Conservation (phyloP, 2,888 invertebrate species). For the Tiphia femorata region DNA sequence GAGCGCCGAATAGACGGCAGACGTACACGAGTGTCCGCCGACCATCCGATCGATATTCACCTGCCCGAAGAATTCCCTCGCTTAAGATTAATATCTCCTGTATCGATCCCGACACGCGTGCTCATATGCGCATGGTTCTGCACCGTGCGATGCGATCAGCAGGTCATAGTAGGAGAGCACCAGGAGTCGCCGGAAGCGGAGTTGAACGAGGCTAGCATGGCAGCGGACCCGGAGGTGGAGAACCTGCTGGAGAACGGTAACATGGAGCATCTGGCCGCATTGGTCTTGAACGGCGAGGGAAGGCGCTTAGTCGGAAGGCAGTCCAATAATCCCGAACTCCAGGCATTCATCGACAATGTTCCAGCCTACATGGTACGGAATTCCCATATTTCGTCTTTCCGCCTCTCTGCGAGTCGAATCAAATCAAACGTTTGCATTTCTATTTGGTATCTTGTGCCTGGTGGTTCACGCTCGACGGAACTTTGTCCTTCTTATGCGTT, state of each 20-base stretch:
- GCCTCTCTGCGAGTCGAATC: no score
- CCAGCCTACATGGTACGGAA: conserved; percentile 88
- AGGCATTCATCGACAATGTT: conserved; percentile 89
- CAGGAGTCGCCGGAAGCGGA: conserved; percentile 53
- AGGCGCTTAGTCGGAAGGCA: conserved; percentile 79
- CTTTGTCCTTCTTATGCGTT: no score
- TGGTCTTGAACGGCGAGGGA: conserved; percentile 92
- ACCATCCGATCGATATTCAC: conserved; percentile 46
- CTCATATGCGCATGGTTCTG: conserved; percentile 40
- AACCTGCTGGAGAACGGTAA: conserved; percentile 81
- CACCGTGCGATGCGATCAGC: conserved; percentile 36
- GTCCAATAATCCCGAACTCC: conserved; percentile 82
- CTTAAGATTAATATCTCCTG: conserved; percentile 46
- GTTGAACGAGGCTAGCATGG: conserved; percentile 53
- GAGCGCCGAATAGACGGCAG: conserved; percentile 1
- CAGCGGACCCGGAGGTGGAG: conserved; percentile 75
- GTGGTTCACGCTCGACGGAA: no score
- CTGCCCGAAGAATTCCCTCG: conserved; percentile 40
- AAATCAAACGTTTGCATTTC: no score
- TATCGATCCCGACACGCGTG: conserved; percentile 47
- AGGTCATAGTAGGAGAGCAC: conserved; percentile 61
- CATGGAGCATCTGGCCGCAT: conserved; percentile 89
- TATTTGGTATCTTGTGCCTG: no score
- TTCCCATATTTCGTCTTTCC: no score
- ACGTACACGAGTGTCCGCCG: neutral